phyloP scores from a whole-genome alignment of 2,113 vertebrate species.

The Sinocyclocheilus anophthalmus region DNA sequence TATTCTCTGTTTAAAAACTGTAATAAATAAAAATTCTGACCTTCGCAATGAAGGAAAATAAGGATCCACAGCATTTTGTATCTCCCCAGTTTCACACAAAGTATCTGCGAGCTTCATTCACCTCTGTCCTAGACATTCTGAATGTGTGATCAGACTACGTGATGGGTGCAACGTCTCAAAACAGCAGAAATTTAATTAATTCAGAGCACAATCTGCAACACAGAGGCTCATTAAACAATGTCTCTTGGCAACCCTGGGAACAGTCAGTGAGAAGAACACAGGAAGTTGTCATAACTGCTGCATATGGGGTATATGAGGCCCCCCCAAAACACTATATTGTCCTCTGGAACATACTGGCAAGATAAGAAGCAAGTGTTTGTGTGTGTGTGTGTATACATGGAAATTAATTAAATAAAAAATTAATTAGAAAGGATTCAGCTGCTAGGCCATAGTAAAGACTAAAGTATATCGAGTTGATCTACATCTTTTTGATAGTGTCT shows the following conservation, averaged over 20 bases:
- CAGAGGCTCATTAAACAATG: conserved; percentile 67
- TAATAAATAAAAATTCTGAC: conserved; percentile 9
- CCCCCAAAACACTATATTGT: conserved; percentile 4
- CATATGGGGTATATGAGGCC: background rate
- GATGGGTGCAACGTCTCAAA: conserved; percentile 17
- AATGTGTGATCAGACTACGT: conserved; percentile 48
- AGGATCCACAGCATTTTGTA: conserved; percentile 13
- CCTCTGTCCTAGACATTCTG: conserved; percentile 28
- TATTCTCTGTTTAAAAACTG: background rate
- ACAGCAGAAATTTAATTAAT: conserved; percentile 73
- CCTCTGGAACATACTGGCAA: background rate
- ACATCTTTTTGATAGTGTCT: no score
- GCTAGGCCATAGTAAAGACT: background rate
- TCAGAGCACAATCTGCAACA: conserved; percentile 44
- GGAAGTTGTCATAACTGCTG: conserved; percentile 41
- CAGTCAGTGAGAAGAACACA: background rate
- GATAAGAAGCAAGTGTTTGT: conserved; percentile 27
- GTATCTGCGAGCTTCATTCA: background rate
- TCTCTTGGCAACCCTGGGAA: conserved; percentile 68
- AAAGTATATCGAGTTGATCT: background rate
- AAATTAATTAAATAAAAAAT: no score
- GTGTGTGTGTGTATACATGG: background rate
- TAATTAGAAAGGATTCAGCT: background rate
- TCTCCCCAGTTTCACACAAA: background rate
- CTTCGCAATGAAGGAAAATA: conserved; percentile 7